Percentiles rank a stretch among this genome's conserved stretches.
These are phyloP conservation scores for Tenodera sinensis DNA, from an alignment of 2,888 invertebrate species.

Conservation along the genomic window DNA sequence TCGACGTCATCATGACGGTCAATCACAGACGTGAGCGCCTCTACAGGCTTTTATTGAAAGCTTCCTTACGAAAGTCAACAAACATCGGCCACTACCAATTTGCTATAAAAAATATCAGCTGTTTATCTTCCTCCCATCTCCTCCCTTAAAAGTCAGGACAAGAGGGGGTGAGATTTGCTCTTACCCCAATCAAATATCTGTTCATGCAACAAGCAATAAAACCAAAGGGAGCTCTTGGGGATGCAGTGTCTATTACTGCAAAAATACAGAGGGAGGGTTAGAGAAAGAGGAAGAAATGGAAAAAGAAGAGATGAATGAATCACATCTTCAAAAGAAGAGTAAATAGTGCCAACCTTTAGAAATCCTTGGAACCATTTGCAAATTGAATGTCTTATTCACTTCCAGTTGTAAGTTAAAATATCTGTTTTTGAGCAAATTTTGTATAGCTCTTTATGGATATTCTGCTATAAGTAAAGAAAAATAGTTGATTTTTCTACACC, in stretches of 20 bases:
- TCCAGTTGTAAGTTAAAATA: too few relatives aligned
- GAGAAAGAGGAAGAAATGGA: not conserved
- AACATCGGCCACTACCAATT: not conserved
- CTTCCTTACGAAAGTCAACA: not conserved
- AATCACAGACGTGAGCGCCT: not conserved
- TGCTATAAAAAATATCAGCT: not conserved
- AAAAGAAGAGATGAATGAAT: not conserved
- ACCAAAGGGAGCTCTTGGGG: not conserved
- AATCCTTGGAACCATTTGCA: too few relatives aligned
- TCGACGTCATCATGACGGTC: not conserved
- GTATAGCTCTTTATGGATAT: too few relatives aligned
- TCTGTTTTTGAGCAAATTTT: too few relatives aligned
- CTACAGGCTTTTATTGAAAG: not conserved
- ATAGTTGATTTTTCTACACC: too few relatives aligned
- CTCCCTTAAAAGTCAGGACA: not conserved
- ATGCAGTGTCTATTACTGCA: not conserved
- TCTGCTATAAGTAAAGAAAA: too few relatives aligned
- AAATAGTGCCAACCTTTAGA: not conserved
- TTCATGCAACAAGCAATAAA: slow-evolving; percentile 9
- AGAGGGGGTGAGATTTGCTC: not conserved
- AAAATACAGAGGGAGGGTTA: not conserved
- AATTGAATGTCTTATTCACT: too few relatives aligned
- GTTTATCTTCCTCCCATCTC: not conserved
- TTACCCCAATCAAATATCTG: slow-evolving; percentile 7
- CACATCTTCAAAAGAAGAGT: not conserved